A percentile compares a stretch with the other conserved stretches of the same genome.
phyloP scores from a whole-genome alignment of 2,797 vertebrate species.

The Lacerta agilis region DNA sequence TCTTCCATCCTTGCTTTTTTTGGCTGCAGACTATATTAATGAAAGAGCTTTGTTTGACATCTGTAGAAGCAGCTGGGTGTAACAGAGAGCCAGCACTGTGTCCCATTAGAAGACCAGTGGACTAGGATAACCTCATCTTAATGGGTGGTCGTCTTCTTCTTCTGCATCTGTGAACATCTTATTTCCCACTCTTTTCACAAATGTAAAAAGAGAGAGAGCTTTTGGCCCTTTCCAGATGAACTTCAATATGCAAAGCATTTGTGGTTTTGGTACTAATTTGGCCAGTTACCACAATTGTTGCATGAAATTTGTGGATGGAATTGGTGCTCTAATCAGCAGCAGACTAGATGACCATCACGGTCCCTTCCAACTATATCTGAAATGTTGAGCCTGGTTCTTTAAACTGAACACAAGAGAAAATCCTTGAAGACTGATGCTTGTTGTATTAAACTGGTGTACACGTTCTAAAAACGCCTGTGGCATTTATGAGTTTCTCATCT shows the following conservation, averaged over 20 bases:
- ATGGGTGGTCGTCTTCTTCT: conserved; percentile 31
- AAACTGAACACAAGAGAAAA: neutral
- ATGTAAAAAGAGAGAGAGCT: neutral
- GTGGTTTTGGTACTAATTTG: neutral
- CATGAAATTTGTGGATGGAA: neutral
- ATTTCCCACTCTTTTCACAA: neutral
- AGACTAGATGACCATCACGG: too few relatives aligned
- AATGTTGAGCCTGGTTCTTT: conserved; percentile 25
- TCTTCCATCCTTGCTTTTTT: conserved; percentile 66
- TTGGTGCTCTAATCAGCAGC: neutral
- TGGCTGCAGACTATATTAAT: conserved; percentile 60
- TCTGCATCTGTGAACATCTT: neutral
- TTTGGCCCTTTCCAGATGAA: neutral
- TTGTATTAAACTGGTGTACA: neutral
- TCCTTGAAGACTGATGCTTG: neutral
- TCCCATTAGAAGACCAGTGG: conserved; percentile 56
- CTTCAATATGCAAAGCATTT: accelerated
- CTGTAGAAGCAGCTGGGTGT: conserved; percentile 74
- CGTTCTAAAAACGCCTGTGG: neutral
- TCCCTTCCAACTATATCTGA: neutral
- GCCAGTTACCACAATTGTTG: neutral
- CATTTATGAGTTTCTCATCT: neutral
- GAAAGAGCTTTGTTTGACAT: conserved; percentile 60
- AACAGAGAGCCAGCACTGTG: conserved; percentile 67
- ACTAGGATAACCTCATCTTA: neutral